Evolutionary conservation across 1,140 invertebrate genomes (phyloP).

Genomic region (Drosophila truncata): DNA sequence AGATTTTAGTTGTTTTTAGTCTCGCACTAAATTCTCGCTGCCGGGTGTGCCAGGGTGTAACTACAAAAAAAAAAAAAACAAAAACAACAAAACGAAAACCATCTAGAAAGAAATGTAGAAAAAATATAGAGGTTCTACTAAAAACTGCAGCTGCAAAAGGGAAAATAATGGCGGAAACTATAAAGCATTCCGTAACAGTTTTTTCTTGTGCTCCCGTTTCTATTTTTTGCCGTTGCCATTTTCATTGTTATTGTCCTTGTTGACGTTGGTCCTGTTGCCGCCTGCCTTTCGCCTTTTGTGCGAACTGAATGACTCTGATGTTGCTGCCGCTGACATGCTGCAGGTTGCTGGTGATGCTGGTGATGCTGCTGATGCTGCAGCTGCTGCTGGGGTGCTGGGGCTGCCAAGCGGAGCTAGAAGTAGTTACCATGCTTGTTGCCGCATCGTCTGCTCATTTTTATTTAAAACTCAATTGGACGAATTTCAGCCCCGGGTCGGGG

Average conservation of each 20-base stretch:
- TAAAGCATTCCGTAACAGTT: conserved; percentile 75
- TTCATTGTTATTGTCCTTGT: conserved; percentile 57
- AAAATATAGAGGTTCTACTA: conserved; percentile 42
- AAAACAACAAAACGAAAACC: background rate
- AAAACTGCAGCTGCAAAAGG: conserved; percentile 59
- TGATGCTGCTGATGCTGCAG: conserved; percentile 37
- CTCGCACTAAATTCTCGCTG: conserved; percentile 47
- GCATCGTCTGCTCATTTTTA: conserved; percentile 57
- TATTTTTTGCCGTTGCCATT: conserved; percentile 52
- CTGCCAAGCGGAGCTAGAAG: conserved; percentile 35
- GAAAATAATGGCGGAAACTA: conserved; percentile 69
- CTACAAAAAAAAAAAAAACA: background rate
- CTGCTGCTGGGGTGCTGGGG: conserved; percentile 35
- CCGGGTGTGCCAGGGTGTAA: conserved; percentile 11
- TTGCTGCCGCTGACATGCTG: conserved; percentile 54
- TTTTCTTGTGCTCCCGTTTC: conserved; percentile 47
- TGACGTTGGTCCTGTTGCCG: conserved; percentile 64
- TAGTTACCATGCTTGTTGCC: conserved; percentile 29
- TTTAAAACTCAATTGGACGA: conserved; percentile 58
- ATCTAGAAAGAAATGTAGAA: conserved; percentile 1
- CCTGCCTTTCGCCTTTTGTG: conserved; percentile 57
- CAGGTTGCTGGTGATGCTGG: conserved; percentile 33
- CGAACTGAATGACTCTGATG: conserved; percentile 54
- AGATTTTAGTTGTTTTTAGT: conserved; percentile 61
- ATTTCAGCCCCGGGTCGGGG: conserved; percentile 43